Percentiles rank a stretch among this genome's conserved stretches.
Evolutionary conservation across 2,888 invertebrate genomes (phyloP).

Genomic region (Watsonalla binaria): DNA sequence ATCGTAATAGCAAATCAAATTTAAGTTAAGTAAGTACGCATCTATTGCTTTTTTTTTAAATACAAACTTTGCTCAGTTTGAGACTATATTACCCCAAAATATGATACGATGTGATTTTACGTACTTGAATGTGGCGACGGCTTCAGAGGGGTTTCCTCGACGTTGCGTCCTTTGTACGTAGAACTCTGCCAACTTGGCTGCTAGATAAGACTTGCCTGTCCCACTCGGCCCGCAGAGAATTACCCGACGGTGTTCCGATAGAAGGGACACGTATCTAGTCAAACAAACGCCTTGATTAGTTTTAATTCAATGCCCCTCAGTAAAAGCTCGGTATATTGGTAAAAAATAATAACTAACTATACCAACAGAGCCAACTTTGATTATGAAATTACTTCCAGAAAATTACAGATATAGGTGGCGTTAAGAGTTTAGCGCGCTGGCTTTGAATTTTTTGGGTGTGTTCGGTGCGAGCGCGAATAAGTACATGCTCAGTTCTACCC

Average conservation of each 20-base stretch:
- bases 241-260: conserved; percentile 94
- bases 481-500: too few species aligned
- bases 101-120: conserved; percentile 30
- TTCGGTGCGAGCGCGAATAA: too few species aligned
- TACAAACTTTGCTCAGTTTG: background rate
- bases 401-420: too few species aligned
- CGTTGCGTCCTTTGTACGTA: conserved; percentile 89
- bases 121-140: conserved; percentile 95
- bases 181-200: conserved; percentile 96
- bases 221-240: conserved; percentile 98
- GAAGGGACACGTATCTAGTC: conserved; percentile 86
- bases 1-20: too few species aligned
- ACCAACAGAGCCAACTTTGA: too few species aligned
- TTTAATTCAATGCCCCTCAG: background rate
- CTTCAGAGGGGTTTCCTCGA: conserved; percentile 90
- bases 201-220: conserved; percentile 97
- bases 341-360: too few species aligned
- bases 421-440: too few species aligned
- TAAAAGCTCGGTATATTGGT: too few species aligned
- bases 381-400: too few species aligned
- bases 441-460: too few species aligned
- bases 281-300: background rate
- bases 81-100: too few species aligned
- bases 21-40: too few species aligned
- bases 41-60: background rate